Evolutionary conservation across 2,797 vertebrate species (phyloP), one percentile per base, ranked within the genome.

Genomic region (Arctocebus calabarensis): DNA sequence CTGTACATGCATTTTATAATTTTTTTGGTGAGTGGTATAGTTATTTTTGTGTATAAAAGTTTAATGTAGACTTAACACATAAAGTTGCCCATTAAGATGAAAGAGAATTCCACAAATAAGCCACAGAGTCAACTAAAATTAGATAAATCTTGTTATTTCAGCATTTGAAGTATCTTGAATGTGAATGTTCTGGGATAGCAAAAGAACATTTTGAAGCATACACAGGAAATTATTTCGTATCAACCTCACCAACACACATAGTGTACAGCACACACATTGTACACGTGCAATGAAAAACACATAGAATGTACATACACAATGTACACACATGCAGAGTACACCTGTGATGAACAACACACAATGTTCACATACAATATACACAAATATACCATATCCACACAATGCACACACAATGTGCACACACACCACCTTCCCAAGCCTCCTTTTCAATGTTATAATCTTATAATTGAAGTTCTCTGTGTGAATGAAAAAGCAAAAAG

Each of bases 131-230:
- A 90, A 87, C 85, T 86, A 98, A 97, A 87, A 91, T 97, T 96
- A 97, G 9, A 6, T n/a, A 40, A 88, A 8, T 12, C 22, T 45
- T 37, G 14, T 48, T 55, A 96, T 97, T 87, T 7, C 62, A 84
- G 59, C 40, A 66, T 77, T 90, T 95, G 91, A 98, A 97, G 94
- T 89, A 84, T 86, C 83, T 37, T 85, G 92, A 97, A 77, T 94
- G 20, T 37, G 57, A 91, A 92, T 89, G 95, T 81, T 92, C 96
- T 97, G 61, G 32, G 73, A 77, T 48, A 92, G 96, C 92, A 93
- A 97, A 97, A 97, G 82, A 96, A 97, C 74, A 94, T 92, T 97
- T 93, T 95, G 94, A 97, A 96, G 94, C 82, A 87, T 93, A 97
- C 88, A 91, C 29, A 84, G 90, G 97, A 95, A 97, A 93, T 1